Conservation (phyloP, 2,113 vertebrate species). For the Notothenia coriiceps region DNA sequence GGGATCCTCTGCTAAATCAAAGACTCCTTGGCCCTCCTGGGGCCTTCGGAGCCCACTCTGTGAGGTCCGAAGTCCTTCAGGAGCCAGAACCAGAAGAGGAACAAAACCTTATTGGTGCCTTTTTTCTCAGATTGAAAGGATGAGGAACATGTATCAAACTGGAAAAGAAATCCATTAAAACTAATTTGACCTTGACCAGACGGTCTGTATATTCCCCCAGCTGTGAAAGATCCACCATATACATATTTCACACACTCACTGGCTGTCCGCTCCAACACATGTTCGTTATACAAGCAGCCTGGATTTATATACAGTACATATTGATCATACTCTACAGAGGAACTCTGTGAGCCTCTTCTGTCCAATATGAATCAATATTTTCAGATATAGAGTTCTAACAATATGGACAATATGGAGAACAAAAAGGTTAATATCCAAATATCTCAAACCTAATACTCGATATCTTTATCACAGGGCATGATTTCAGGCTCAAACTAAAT, state of each 20-base stretch:
- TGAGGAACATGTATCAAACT: background rate
- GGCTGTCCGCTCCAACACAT: background rate
- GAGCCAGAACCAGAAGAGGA: background rate
- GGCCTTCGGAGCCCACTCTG: background rate
- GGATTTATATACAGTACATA: background rate
- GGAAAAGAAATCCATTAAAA: constrained; percentile 28
- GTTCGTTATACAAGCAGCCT: background rate
- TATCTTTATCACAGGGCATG: background rate
- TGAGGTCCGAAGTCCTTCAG: background rate
- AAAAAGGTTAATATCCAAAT: background rate
- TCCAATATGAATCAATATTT: background rate
- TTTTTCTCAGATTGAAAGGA: background rate
- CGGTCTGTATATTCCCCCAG: constrained; percentile 3
- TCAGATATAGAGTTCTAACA: background rate
- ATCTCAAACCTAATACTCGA: background rate
- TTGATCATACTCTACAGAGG: background rate
- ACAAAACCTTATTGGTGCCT: background rate
- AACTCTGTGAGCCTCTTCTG: background rate
- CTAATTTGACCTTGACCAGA: constrained; percentile 73
- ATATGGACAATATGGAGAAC: background rate
- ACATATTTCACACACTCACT: background rate
- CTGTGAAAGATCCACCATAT: constrained; percentile 10
- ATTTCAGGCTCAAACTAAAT: background rate
- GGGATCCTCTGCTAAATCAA: background rate
- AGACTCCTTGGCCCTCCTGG: background rate